Percentiles rank a stretch among this genome's conserved stretches.
phyloP scores from a whole-genome alignment of 2,797 vertebrate genomes.

The Chelonia mydas region DNA sequence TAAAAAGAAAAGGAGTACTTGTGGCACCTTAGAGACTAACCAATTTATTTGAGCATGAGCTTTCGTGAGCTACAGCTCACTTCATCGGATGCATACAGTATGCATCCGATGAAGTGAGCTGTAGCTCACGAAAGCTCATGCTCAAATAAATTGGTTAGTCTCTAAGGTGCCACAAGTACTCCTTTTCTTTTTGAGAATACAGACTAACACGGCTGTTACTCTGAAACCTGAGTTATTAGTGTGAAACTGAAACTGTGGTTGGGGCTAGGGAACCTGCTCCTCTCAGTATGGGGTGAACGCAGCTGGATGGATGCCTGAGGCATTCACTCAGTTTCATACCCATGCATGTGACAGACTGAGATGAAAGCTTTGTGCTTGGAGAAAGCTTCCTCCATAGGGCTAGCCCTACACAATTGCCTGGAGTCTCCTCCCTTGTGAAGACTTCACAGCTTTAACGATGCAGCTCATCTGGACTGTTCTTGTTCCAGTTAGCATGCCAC shows the following conservation, averaged over 20 bases:
- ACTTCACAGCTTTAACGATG: conserved; percentile 48
- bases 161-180: no score
- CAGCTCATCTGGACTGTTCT: conserved; percentile 42
- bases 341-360: rapidly evolving
- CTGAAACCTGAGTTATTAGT: background rate
- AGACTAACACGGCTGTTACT: no score
- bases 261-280: background rate
- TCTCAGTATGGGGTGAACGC: background rate
- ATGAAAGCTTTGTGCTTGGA: background rate
- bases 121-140: no score
- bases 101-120: no score
- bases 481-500: conserved; percentile 52
- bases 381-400: background rate
- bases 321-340: background rate
- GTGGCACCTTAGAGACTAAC: no score
- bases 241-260: background rate
- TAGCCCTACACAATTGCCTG: background rate
- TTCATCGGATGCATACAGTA: no score
- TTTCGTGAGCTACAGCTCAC: no score
- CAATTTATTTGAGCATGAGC: no score
- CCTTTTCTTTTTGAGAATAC: no score
- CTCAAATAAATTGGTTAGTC: no score
- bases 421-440: conserved; percentile 61
- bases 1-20: no score
- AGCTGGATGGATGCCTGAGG: background rate